Evolutionary conservation across 2,888 invertebrate genomes (phyloP), one percentile per base, ranked within the genome.

Genomic region (Athripsodes cinereus): DNA sequence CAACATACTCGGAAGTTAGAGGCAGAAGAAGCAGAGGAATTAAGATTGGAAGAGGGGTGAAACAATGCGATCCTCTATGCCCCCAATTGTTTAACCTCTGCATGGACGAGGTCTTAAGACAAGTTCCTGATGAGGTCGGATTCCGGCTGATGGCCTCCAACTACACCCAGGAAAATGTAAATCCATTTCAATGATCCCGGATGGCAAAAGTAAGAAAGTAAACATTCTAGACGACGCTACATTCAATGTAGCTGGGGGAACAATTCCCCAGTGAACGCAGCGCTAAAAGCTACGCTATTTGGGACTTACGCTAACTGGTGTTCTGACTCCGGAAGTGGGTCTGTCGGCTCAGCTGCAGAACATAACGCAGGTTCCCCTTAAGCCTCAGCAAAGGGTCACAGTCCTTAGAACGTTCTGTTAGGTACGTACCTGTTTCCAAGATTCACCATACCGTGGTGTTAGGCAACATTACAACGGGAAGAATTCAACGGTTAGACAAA

Each of bases 31-130:
- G 66, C 57, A 55, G 48, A 19, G 66, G 67, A 57, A 61, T 65
- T 16, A 66, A 48, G 51, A 65, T 67, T 22, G 65, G 69, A n/a
- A 48, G 71, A 44, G 72, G 73, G 0, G 73, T 74, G 8, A 69
- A 71, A 49, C 74, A 75, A 63, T 73, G 73, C 0, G 72, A 74
- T 62, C 72, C 34, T 8, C 64, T 73, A n/a, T 70, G 69, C 10
- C 69, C 71, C 1, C 34, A 70, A 1, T 40, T 72, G 2, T 74
- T 75, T 52, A 73, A 74, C 61, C 31, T 50, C 1, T 26, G 35
- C 1, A 31, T 58, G 8, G 55, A 55, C 13, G 3, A n/a, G 2
- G 50, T 16, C 1, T 10, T 58, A 1, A 13, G 6, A 1, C 5
- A n/a, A n/a, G 2, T 55, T 8, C 35, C 55, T 1, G 11, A n/a